These are phyloP conservation scores for Podarcis lilfordi DNA, from an alignment of 2,797 vertebrate genomes.

Conservation along the genomic window DNA sequence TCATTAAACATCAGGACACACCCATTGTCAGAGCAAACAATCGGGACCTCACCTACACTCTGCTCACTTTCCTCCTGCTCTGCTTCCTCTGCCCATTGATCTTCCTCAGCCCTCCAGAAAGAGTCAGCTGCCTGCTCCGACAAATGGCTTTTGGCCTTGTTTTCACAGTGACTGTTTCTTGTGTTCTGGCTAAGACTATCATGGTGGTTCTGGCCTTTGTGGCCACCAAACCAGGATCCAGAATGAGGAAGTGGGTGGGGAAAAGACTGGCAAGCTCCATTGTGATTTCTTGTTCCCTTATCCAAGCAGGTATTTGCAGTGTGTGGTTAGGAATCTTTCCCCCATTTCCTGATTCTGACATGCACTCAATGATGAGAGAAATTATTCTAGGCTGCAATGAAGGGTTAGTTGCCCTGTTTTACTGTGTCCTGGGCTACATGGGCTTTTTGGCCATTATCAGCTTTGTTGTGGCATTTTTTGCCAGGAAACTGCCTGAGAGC, in stretches of 20 bases:
- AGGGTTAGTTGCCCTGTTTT: neutral
- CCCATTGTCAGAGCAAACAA: too few relatives aligned
- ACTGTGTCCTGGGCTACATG: slow-evolving; percentile 6
- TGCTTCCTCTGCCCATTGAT: too few relatives aligned
- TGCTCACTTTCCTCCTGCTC: too few relatives aligned
- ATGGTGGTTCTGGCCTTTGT: slow-evolving; percentile 5
- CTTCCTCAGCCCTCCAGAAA: too few relatives aligned
- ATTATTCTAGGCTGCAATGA: neutral
- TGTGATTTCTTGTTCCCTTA: neutral
- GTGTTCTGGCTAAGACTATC: slow-evolving; percentile 19
- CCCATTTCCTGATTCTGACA: neutral
- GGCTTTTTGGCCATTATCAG: neutral
- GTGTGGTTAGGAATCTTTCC: neutral
- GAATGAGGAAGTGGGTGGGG: neutral
- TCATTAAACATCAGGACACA: too few relatives aligned
- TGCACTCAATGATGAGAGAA: neutral
- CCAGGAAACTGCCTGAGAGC: neutral
- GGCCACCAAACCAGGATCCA: slow-evolving; percentile 4
- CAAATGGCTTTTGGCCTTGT: too few relatives aligned
- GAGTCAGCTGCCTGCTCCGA: too few relatives aligned
- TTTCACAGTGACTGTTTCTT: neutral
- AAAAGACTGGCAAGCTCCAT: neutral
- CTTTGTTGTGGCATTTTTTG: neutral
- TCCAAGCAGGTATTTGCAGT: neutral
- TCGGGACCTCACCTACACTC: too few relatives aligned